Percentiles rank a stretch among this genome's conserved stretches.
phyloP scores from a whole-genome alignment of 2,888 invertebrate species.

The Marronus borbonicus region DNA sequence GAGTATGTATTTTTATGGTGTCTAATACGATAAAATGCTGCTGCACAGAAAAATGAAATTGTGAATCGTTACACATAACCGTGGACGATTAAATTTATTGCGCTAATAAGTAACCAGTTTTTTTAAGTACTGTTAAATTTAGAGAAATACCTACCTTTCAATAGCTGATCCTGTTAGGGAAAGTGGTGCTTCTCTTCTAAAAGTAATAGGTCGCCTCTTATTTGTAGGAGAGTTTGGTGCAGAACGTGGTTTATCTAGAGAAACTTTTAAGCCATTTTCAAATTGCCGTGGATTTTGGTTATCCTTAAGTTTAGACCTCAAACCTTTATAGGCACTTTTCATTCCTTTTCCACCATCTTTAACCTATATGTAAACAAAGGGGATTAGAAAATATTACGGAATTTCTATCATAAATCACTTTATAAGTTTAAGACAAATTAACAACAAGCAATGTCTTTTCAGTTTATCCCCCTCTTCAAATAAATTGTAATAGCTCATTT shows the following conservation, averaged over 20 bases:
- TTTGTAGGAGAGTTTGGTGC: conserved; percentile 80
- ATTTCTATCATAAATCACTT: too few relatives aligned
- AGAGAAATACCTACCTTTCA: conserved; percentile 62
- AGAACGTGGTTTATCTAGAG: conserved; percentile 72
- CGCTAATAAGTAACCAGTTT: too few relatives aligned
- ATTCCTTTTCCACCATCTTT: conserved; percentile 84
- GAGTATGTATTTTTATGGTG: too few relatives aligned
- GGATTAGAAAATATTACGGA: too few relatives aligned
- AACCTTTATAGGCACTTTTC: conserved; percentile 84
- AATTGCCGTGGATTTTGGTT: conserved; percentile 66
- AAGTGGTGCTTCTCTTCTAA: conserved; percentile 67
- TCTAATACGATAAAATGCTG: too few relatives aligned
- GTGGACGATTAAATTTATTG: too few relatives aligned
- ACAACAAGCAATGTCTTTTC: too few relatives aligned
- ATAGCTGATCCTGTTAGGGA: conserved; percentile 65
- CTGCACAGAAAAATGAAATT: too few relatives aligned
- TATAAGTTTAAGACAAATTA: too few relatives aligned
- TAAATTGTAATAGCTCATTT: too few relatives aligned
- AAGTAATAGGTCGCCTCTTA: conserved; percentile 70
- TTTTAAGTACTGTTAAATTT: not conserved
- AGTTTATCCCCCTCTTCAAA: too few relatives aligned
- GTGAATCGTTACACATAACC: too few relatives aligned
- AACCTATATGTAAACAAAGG: conserved; percentile 71
- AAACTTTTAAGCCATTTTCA: conserved; percentile 64
- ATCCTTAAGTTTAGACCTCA: conserved; percentile 77